Base-by-base conservation (phyloP, 2,888 invertebrate species). In the Ophion costatus region DNA sequence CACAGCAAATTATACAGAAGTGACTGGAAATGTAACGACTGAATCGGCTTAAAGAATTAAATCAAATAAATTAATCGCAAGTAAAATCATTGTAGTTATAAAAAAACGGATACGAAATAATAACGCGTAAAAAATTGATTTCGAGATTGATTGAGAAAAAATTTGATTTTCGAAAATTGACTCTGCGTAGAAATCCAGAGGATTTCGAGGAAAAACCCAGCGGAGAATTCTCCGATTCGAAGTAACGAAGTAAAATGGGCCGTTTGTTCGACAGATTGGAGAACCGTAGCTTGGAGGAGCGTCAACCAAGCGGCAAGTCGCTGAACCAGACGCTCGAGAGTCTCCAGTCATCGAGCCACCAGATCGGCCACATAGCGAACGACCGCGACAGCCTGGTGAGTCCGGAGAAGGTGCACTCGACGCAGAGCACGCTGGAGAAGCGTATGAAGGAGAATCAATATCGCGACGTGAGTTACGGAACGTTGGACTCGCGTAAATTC, bases 231-330 rank as follows among this genome's bases (percentile, higher is more conserved):
- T 4, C 29, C 1, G 29, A 4, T 33, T 20, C 38, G 5, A 6
- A n/a, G 42, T 5, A 42, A 14, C 5, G 22, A 38, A 2, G 20
- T 22, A 20, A 24, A 63, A 9, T 45, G 17, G 10, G 4, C 14
- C 38, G 6, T 59, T 59, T 22, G 59, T 1, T 59, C 24, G 11
- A 45, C 93, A 95, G 95, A 89, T 95, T 95, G 92, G 95, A 95
- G 91, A 95, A 95, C 1, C 94, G 95, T 57, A 93, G 94, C 73
- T 95, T 95, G 92, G 95, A 95, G 90, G 94, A 95, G 5, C 83
- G 83, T 29, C 94, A 95, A 38, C 80, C 86, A 57, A 86, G 83
- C 29, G 80, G 87, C 51, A 89, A 88, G 42, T 81, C 86, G 29
- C 87, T 88, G 78, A 89, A 88, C 86, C 89, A 88, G n/a, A 90